Evolutionary conservation across 2,797 vertebrate genomes (phyloP).

Genomic region (Lemur catta): DNA sequence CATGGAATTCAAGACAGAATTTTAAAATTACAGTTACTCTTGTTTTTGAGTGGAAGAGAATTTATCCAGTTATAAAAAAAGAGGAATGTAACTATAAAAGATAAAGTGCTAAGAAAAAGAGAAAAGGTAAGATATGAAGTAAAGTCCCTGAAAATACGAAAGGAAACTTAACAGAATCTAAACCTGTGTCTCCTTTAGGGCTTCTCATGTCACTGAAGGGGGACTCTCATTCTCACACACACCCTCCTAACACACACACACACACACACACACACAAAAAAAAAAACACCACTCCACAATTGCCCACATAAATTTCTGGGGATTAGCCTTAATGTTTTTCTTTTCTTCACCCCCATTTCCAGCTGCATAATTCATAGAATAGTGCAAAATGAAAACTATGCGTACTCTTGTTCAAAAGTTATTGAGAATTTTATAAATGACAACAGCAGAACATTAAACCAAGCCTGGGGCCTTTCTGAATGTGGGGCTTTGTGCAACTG

Average conservation of each 20-base stretch:
- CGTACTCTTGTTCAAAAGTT: neutral
- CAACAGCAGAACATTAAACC: neutral
- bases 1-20: neutral
- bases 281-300: neutral
- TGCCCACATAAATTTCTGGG: neutral
- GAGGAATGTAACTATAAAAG: neutral
- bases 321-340: neutral
- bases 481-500: no score
- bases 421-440: neutral
- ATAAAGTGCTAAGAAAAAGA: neutral
- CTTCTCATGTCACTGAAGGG: neutral
- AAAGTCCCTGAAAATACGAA: neutral
- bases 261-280: neutral
- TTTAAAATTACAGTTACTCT: neutral
- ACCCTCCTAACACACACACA: neutral
- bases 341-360: neutral
- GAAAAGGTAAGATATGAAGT: neutral
- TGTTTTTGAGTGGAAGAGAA: neutral
- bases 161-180: neutral
- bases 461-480: neutral
- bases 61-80: neutral
- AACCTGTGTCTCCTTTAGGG: neutral
- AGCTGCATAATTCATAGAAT: neutral
- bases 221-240: neutral
- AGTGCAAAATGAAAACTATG: neutral